Percentiles rank a stretch among this genome's conserved stretches.
These are phyloP conservation scores for Oscarella lobularis DNA, from an alignment of 37 sponge, comb jelly and placozoan genomes.

Conservation along the genomic window DNA sequence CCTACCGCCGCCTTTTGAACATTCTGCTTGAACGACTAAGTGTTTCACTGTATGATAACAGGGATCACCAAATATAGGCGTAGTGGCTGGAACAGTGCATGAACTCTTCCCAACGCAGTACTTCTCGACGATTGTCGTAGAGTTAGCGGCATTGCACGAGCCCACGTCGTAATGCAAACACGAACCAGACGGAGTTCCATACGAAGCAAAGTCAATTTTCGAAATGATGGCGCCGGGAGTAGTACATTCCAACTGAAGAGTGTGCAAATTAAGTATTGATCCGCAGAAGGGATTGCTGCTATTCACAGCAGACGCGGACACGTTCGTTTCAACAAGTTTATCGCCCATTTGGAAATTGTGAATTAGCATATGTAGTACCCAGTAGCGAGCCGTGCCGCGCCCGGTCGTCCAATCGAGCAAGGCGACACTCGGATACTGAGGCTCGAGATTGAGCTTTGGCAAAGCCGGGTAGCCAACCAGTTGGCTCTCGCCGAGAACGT, in stretches of 20 bases:
- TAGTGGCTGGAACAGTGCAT: background rate
- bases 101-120: background rate
- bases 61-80: background rate
- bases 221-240: background rate
- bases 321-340: no score
- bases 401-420: no score
- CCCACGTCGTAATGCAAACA: background rate
- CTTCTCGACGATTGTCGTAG: background rate
- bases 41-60: background rate
- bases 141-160: conserved; percentile 2
- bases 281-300: no score
- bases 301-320: no score
- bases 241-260: no score
- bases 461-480: conserved; percentile 6
- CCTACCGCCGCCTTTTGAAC: no score
- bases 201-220: background rate
- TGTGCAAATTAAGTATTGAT: no score
- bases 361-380: no score
- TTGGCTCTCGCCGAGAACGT: background rate
- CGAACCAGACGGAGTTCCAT: conserved; percentile 3
- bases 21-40: background rate
- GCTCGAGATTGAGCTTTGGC: background rate
- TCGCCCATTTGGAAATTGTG: no score
- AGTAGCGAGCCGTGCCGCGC: no score
- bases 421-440: conserved; percentile 7